Percentiles rank a stretch among this genome's conserved stretches.
phyloP scores from a whole-genome alignment of 2,113 vertebrate genomes.

The Dipodomys merriami region DNA sequence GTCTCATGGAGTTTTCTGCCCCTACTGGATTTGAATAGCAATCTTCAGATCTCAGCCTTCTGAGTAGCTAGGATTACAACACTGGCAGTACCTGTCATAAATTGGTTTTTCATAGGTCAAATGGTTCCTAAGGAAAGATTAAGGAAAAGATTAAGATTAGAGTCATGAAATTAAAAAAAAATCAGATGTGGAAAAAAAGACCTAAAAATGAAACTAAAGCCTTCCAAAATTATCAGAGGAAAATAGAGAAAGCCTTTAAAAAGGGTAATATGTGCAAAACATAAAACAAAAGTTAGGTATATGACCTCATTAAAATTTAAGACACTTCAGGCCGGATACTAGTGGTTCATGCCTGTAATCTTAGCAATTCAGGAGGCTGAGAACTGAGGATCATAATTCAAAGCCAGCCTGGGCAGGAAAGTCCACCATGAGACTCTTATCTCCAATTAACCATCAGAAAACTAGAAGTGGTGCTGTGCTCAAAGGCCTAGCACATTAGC shows the following conservation, averaged over 20 bases:
- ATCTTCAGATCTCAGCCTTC: too few species aligned
- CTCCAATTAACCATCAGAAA: too few species aligned
- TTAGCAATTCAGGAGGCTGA: too few species aligned
- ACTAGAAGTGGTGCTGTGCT: too few species aligned
- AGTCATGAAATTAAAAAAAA: neutral
- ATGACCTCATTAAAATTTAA: neutral
- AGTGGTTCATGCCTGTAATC: too few species aligned
- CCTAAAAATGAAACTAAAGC: neutral
- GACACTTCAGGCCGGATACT: neutral
- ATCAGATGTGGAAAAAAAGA: neutral
- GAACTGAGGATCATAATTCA: too few species aligned
- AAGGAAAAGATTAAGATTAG: constrained; percentile 18
- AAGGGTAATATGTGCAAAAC: neutral
- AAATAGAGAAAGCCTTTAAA: neutral
- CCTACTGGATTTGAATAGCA: too few species aligned
- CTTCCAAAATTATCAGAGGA: neutral
- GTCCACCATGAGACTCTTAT: too few species aligned
- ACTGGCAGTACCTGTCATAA: neutral
- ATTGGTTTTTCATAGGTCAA: neutral
- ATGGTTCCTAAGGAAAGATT: neutral
- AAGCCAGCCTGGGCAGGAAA: too few species aligned
- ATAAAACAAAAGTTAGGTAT: constrained; percentile 17
- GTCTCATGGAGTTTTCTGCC: too few species aligned
- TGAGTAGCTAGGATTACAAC: too few species aligned
- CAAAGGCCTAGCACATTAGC: too few species aligned